Base-by-base conservation (phyloP, 2,797 vertebrate species). In the Rhabdomys pumilio region DNA sequence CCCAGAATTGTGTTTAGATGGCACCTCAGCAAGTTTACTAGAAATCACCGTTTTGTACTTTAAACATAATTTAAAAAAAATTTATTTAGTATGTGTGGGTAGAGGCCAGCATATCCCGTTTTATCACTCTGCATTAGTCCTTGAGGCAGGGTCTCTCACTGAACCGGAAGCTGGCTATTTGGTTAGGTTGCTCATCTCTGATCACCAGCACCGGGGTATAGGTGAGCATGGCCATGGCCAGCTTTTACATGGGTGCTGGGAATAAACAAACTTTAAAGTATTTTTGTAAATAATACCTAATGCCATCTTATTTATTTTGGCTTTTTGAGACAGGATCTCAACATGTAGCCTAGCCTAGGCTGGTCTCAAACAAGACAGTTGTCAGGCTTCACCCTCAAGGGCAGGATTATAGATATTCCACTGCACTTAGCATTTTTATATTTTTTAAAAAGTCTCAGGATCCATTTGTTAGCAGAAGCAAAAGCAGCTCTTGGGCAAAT, bases 21-120 rank as follows among this genome's bases (percentile, higher is more conserved):
- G 55, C 17, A 79, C 50, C 59, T 38, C 31, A 88, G 31, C 34
- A 89, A 84, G 53, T 72, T 87, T 73, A 47, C 47, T 95, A 92
- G 97, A 72, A 53, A 91, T 20, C 93, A 86, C 85, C 38, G 79
- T 96, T 92, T 87, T 96, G 69, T 93, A 97, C 88, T 90, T 82
- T 96, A 92, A 76, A 97, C 44, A 47, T 7, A 76, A 31, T 50
- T 76, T 41, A 63, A 5, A 3, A 67, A 81, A 41, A 17, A 4
- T 44, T 34, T 85, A 31, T 63, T 83, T 83, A 8, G 4, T 53
- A 67, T n/a, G 20, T 50, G 50, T 17, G 34, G 13, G 47, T 6
- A 5, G 50, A 72, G 47, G 47, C 8, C 41, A 50, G 41, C 29
- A 44, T 29, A n/a, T 41, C 14, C 47, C 38, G 14, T 50, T 38